These are phyloP conservation scores for Otolemur crassicaudatus DNA, from an alignment of 2,797 vertebrate genomes.

Conservation along the genomic window DNA sequence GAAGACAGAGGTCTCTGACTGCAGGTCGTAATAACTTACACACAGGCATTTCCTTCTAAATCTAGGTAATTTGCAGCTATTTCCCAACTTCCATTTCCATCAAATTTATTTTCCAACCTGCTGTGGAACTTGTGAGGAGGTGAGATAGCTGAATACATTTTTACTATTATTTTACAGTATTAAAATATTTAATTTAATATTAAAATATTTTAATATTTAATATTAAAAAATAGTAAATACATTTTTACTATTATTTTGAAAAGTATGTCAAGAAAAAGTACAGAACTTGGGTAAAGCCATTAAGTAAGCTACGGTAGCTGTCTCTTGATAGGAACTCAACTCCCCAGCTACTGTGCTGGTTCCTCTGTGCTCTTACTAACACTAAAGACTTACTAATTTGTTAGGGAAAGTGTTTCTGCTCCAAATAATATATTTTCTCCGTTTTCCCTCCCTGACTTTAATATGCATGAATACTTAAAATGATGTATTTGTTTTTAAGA, in stretches of 20 bases:
- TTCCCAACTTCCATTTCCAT: conserved; percentile 37
- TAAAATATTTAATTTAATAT: too few species aligned
- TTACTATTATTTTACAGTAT: conserved; percentile 13
- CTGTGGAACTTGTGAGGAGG: neutral
- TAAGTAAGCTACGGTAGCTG: neutral
- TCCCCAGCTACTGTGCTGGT: neutral
- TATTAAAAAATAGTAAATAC: neutral
- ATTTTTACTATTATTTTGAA: conserved; percentile 54
- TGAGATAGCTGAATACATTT: neutral
- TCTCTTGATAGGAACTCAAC: neutral
- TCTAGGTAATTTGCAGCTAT: conserved; percentile 29
- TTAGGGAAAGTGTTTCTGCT: conserved; percentile 30
- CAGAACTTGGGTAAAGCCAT: neutral
- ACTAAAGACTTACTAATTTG: neutral
- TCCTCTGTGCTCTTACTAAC: neutral
- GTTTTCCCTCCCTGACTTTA: conserved; percentile 27
- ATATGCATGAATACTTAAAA: conserved; percentile 56
- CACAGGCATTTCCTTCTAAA: neutral
- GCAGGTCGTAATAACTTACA: neutral
- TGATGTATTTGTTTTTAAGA: conserved; percentile 37
- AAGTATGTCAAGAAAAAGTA: neutral
- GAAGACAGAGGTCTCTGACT: neutral
- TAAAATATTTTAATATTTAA: too few species aligned
- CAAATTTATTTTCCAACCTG: conserved; percentile 5
- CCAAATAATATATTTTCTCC: conserved; percentile 35